Conservation (phyloP, 2,888 invertebrate species). For the Drosophila prolongata region DNA sequence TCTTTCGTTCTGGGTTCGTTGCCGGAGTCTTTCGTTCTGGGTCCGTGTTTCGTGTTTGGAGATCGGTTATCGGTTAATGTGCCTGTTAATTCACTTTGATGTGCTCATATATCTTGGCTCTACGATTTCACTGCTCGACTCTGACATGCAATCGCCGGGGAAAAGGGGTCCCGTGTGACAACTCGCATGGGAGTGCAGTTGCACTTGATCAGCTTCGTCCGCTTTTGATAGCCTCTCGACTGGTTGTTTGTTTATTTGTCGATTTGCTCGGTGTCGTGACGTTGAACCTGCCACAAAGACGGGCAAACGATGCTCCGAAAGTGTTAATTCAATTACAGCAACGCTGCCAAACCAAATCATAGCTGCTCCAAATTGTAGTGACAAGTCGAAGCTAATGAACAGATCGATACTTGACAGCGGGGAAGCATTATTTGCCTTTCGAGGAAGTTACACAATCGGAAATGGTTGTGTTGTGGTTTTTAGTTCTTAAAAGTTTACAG, state of each 20-base stretch:
- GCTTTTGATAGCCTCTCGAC: constrained; percentile 1
- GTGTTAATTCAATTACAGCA: constrained; percentile 48
- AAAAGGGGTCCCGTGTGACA: constrained; percentile 22
- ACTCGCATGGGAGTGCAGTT: constrained; percentile 28
- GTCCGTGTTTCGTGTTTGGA: constrained; percentile 60
- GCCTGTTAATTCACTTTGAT: constrained; percentile 80
- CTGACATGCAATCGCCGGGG: constrained; percentile 57
- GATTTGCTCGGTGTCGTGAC: constrained; percentile 54
- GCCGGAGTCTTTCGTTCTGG: constrained; percentile 60
- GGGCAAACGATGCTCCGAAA: constrained; percentile 18
- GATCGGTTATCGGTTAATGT: constrained; percentile 77
- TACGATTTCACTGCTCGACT: constrained; percentile 70
- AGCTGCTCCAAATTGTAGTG: constrained; percentile 31
- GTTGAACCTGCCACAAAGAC: constrained; percentile 64
- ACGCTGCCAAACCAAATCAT: constrained; percentile 30
- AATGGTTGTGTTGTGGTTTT: neutral
- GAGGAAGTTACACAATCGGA: constrained; percentile 15
- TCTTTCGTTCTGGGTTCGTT: constrained; percentile 69
- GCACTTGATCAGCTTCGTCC: constrained; percentile 42
- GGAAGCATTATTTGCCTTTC: neutral
- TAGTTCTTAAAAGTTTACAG: neutral
- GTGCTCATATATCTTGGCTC: constrained; percentile 77
- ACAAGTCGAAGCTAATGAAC: constrained; percentile 28
- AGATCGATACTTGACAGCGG: constrained; percentile 6
- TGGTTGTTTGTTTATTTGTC: constrained; percentile 40